Base-by-base conservation (phyloP, 1,140 invertebrate genomes). In the Wasmannia auropunctata region DNA sequence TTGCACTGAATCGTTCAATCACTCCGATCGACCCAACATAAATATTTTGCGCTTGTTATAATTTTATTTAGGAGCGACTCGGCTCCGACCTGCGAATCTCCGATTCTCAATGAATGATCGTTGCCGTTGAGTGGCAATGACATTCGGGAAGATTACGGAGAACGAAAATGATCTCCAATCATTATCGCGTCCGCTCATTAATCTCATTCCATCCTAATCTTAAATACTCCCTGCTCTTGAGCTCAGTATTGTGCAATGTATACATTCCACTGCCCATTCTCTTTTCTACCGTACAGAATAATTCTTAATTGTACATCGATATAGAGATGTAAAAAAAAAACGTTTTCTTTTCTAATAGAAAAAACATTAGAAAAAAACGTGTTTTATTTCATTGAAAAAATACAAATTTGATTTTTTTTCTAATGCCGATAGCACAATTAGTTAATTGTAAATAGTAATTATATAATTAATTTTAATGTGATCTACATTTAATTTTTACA, bases 201-300 rank as follows among this genome's bases (percentile, higher is more conserved):
- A 81, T 67, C 72, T 76, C 62, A 77, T 69, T 74, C 79, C 51
- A 62, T 63, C 67, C 88, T 90, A n/a, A 91, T 56, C 49, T 86
- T 88, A 85, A 60, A 89, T 90, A 63, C 19, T 63, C 43, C 22
- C 56, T 80, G 14, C 69, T 11, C 16, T 89, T 81, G 87, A 91
- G 28, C 81, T 91, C 90, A 93, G 90, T 94, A 95, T 93, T 93
- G 93, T 95, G 93, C 94, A 95, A 94, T 93, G 91, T 92, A 93
- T 91, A 93, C 94, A 95, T 95, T 95, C 93, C 94, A 93, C 76
- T 89, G 92, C 86, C 90, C 91, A 14, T 56, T 58, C 74, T 72
- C 84, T 87, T 60, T 75, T 25, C 87, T 34, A 11, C n/a, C 65
- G n/a, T 74, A 62, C 37, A 67, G n/a, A 4, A 43, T 67, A 8